A percentile compares a stretch with the other conserved stretches of the same genome.
phyloP scores from a whole-genome alignment of 2,888 invertebrate species.

The Tridacna crocea region DNA sequence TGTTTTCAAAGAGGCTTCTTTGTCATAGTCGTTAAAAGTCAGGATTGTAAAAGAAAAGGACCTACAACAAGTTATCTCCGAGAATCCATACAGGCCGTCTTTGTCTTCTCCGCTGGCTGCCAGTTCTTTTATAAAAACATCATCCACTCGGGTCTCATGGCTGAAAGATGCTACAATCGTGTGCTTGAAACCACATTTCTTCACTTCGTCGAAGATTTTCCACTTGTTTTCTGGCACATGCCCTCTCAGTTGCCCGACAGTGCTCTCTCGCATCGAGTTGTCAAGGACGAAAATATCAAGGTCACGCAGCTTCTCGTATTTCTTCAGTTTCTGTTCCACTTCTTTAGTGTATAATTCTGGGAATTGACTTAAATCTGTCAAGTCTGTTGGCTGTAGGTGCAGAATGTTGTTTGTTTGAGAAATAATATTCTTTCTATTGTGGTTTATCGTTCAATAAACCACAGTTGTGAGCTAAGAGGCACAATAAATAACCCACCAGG shows the following conservation, averaged over 20 bases:
- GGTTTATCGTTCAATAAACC: too few relatives aligned
- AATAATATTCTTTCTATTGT: neutral
- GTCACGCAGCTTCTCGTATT: constrained; percentile 28
- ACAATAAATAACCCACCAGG: too few relatives aligned
- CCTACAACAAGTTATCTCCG: constrained; percentile 29
- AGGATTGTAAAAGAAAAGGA: neutral
- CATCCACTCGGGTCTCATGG: constrained; percentile 35
- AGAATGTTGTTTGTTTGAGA: neutral
- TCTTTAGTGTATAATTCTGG: constrained; percentile 21
- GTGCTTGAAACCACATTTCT: constrained; percentile 39
- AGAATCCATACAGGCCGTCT: constrained; percentile 25
- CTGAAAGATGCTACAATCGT: constrained; percentile 37
- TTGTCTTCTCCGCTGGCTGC: constrained; percentile 20
- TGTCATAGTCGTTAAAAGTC: too few relatives aligned
- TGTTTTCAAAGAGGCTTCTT: too few relatives aligned
- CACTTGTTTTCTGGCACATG: constrained; percentile 37
- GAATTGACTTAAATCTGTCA: constrained; percentile 6
- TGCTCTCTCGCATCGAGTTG: constrained; percentile 45
- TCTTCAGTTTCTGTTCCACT: constrained; percentile 2
- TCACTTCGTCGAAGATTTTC: constrained; percentile 33
- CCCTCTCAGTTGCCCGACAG: constrained; percentile 40
- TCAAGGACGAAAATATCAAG: constrained; percentile 40
- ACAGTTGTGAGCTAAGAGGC: too few relatives aligned
- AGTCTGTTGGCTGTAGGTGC: neutral
- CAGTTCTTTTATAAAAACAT: constrained; percentile 30